Evolutionary conservation across 2,113 vertebrate genomes (phyloP).

Genomic region (Hyperoodon ampullatus): DNA sequence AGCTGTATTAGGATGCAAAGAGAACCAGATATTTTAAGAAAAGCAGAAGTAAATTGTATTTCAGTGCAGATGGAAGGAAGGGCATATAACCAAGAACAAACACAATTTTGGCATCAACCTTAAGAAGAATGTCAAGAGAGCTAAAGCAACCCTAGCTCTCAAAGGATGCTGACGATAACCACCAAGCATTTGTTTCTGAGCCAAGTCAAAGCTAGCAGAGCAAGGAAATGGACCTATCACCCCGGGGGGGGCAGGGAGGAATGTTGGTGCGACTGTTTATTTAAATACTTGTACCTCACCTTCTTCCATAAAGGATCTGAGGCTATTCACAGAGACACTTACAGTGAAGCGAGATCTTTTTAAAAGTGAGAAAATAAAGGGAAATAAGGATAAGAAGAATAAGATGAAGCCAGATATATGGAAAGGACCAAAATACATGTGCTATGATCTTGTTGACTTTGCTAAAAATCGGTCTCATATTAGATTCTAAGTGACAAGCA

Average conservation of each 20-base stretch:
- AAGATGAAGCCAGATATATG: background rate
- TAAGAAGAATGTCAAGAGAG: background rate
- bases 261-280: background rate
- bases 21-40: conserved; percentile 20
- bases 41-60: conserved; percentile 21
- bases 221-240: background rate
- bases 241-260: background rate
- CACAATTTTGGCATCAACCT: background rate
- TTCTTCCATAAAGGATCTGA: background rate
- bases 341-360: background rate
- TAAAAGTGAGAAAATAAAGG: background rate
- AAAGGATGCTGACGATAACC: background rate
- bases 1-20: background rate
- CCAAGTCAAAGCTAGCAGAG: background rate
- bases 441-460: background rate
- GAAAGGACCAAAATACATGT: background rate
- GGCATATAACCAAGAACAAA: conserved; percentile 15
- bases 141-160: background rate
- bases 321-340: background rate
- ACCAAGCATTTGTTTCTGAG: background rate
- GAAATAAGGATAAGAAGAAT: background rate
- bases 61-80: conserved; percentile 48
- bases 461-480: background rate
- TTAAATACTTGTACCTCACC: background rate
- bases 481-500: background rate